Percentiles rank a stretch among this genome's conserved stretches.
Evolutionary conservation across 1,140 invertebrate genomes (phyloP).

Genomic region (Oscheius sp.): DNA sequence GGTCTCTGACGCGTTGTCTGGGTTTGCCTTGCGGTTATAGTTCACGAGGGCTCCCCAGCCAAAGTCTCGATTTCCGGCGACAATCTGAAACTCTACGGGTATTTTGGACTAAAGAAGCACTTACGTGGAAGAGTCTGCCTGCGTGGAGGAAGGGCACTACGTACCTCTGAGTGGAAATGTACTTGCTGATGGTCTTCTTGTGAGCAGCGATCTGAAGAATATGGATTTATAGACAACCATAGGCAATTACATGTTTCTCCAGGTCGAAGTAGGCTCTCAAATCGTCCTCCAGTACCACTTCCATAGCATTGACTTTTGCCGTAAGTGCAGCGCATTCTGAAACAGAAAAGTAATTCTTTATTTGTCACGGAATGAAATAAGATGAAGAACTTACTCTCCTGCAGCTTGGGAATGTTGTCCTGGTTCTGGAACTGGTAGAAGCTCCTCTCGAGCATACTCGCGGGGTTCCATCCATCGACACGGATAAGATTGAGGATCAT

Average conservation of each 20-base stretch:
- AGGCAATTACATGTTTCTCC: slow-evolving; percentile 71
- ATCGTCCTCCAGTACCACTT: slow-evolving; percentile 70
- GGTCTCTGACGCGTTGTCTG: slow-evolving; percentile 58
- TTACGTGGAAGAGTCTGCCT: slow-evolving; percentile 83
- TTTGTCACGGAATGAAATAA: no score
- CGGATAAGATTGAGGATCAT: slow-evolving; percentile 89
- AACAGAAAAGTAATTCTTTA: no score
- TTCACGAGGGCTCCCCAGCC: slow-evolving; percentile 94
- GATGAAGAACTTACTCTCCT: slow-evolving; percentile 72
- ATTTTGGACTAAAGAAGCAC: slow-evolving; percentile 11
- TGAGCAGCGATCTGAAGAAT: neutral
- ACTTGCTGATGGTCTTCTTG: slow-evolving; percentile 72
- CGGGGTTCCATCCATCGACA: slow-evolving; percentile 98
- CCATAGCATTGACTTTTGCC: slow-evolving; percentile 41
- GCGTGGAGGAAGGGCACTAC: slow-evolving; percentile 88
- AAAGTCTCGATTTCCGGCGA: slow-evolving; percentile 80
- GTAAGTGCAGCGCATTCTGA: slow-evolving; percentile 14
- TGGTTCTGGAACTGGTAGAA: slow-evolving; percentile 99
- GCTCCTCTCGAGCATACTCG: slow-evolving; percentile 96
- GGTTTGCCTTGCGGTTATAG: slow-evolving; percentile 72
- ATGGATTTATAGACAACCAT: no score
- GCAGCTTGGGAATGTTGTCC: slow-evolving; percentile 81
- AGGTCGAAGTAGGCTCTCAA: slow-evolving; percentile 81
- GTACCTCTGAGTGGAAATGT: slow-evolving; percentile 81
- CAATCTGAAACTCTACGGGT: slow-evolving; percentile 68